These are phyloP conservation scores for Phrynocephalus versicolor DNA, from an alignment of 2,113 vertebrate genomes.

Conservation along the genomic window DNA sequence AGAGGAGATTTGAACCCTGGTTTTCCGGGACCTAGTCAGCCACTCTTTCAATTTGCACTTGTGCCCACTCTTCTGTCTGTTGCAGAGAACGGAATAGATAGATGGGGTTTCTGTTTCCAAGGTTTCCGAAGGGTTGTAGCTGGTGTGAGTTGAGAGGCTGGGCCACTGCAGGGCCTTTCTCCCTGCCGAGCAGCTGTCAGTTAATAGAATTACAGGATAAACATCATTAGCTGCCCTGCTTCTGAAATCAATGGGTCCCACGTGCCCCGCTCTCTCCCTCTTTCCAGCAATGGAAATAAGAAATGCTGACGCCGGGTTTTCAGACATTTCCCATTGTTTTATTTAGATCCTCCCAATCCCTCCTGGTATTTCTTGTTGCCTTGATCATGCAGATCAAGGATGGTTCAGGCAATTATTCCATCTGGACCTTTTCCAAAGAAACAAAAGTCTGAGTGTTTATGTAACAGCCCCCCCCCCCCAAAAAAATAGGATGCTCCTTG, in stretches of 20 bases:
- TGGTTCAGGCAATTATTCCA: background rate
- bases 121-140: no score
- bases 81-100: no score
- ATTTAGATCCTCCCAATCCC: background rate
- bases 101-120: no score
- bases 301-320: fast-evolving
- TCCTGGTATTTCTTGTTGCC: background rate
- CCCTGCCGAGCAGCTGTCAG: background rate
- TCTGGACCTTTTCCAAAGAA: slow-evolving; percentile 5
- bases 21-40: no score
- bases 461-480: background rate
- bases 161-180: no score
- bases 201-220: background rate
- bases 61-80: no score
- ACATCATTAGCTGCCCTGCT: background rate
- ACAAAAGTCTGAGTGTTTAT: background rate
- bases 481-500: background rate
- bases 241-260: background rate
- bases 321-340: fast-evolving
- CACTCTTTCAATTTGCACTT: no score
- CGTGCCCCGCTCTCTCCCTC: background rate
- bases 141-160: no score
- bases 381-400: background rate
- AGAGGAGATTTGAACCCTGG: no score
- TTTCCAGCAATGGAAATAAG: background rate